Conservation (phyloP, 2,797 vertebrate species). For the Hydrocynus forskahlii region DNA sequence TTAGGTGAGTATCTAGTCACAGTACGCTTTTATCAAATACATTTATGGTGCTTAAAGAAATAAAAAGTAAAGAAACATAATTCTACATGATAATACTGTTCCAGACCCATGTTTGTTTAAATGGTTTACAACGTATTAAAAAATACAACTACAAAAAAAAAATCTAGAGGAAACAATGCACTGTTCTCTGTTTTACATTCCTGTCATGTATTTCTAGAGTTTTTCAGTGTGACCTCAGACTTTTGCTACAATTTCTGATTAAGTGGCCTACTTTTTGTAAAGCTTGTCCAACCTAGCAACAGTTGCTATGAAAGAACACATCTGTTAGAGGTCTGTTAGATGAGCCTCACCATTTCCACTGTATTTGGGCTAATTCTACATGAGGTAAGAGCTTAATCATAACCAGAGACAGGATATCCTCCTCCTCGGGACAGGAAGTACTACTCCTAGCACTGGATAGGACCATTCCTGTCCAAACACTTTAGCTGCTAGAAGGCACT, state of each 20-base stretch:
- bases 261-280: background rate
- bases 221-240: too few species aligned
- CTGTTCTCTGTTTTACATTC: too few species aligned
- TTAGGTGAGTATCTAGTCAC: too few species aligned
- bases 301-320: background rate
- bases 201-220: too few species aligned
- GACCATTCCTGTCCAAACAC: background rate
- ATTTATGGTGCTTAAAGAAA: too few species aligned
- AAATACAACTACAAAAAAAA: too few species aligned
- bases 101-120: too few species aligned
- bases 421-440: background rate
- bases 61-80: too few species aligned
- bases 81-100: too few species aligned
- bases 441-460: background rate
- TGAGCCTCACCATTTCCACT: background rate
- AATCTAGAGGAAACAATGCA: too few species aligned
- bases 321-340: background rate
- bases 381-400: background rate
- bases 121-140: too few species aligned
- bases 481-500: background rate
- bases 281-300: background rate
- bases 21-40: too few species aligned
- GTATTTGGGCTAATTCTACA: constrained; percentile 6
- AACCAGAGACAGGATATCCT: constrained; percentile 9
- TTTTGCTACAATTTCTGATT: background rate